A percentile compares a stretch with the other conserved stretches of the same genome.
Evolutionary conservation across 2,797 vertebrate genomes (phyloP).

Genomic region (Diplodus sargus): DNA sequence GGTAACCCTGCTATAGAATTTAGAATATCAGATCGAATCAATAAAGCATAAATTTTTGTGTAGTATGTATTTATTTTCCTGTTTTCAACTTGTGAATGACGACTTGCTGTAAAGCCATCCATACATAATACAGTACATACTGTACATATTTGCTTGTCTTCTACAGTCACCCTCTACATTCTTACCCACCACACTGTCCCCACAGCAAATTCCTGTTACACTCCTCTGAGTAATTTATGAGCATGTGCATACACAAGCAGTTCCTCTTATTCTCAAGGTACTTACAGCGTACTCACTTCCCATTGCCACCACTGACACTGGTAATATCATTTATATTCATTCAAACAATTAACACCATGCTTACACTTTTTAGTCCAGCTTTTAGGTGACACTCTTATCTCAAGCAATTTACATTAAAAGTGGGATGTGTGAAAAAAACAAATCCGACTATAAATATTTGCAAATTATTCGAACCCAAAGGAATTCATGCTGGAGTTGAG

Average conservation of each 20-base stretch:
- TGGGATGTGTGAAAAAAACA: neutral
- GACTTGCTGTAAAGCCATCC: neutral
- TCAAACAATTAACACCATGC: constrained; percentile 5
- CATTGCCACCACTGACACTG: neutral
- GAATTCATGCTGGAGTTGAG: neutral
- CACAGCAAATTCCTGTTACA: neutral
- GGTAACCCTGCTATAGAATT: neutral
- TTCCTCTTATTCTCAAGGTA: neutral
- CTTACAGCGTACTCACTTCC: neutral
- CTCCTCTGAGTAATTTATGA: constrained; percentile 9
- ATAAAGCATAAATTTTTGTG: neutral
- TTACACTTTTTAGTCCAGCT: neutral
- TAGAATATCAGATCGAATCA: neutral
- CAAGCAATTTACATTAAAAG: neutral
- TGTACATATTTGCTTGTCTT: constrained; percentile 1
- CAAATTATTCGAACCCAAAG: neutral
- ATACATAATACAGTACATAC: neutral
- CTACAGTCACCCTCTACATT: neutral
- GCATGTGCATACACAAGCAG: neutral
- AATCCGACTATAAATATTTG: neutral
- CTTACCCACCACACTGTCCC: neutral
- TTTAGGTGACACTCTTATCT: neutral
- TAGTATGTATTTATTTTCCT: neutral
- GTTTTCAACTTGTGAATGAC: neutral
- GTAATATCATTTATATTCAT: constrained; percentile 26